Percentiles rank a stretch among this genome's conserved stretches.
Evolutionary conservation across 2,113 vertebrate genomes (phyloP).

Genomic region (Athene noctua): DNA sequence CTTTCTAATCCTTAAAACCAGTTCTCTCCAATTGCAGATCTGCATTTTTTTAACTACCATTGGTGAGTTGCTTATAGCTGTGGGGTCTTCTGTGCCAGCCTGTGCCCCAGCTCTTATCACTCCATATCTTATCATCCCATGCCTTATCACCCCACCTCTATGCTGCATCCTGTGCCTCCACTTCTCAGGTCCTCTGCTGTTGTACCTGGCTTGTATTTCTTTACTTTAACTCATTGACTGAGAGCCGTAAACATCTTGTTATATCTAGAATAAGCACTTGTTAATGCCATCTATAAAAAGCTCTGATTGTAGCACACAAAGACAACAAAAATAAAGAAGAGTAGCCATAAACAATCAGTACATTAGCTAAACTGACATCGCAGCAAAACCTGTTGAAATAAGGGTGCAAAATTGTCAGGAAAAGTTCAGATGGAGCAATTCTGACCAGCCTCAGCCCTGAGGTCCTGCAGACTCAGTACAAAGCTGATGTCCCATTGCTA

Average conservation of each 20-base stretch:
- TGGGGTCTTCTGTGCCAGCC: background rate
- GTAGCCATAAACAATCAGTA: background rate
- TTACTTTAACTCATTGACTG: background rate
- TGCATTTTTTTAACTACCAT: background rate
- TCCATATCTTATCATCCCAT: background rate
- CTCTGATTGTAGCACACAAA: background rate
- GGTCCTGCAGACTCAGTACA: background rate
- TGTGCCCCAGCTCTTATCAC: background rate
- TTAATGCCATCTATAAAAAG: background rate
- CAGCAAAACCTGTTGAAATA: background rate
- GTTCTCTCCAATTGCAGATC: background rate
- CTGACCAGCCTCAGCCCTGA: background rate
- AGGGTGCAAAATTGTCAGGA: background rate
- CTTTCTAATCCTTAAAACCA: background rate
- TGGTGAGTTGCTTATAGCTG: background rate
- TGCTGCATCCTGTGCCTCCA: background rate
- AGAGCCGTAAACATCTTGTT: background rate
- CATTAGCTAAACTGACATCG: background rate
- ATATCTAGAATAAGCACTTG: background rate
- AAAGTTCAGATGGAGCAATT: background rate
- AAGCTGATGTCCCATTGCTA: background rate
- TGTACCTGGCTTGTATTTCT: background rate
- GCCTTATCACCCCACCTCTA: background rate
- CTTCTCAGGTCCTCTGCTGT: background rate
- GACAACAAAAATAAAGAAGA: background rate